Evolutionary conservation across 2,888 invertebrate species (phyloP).

Genomic region (Pristionchus entomophagus): DNA sequence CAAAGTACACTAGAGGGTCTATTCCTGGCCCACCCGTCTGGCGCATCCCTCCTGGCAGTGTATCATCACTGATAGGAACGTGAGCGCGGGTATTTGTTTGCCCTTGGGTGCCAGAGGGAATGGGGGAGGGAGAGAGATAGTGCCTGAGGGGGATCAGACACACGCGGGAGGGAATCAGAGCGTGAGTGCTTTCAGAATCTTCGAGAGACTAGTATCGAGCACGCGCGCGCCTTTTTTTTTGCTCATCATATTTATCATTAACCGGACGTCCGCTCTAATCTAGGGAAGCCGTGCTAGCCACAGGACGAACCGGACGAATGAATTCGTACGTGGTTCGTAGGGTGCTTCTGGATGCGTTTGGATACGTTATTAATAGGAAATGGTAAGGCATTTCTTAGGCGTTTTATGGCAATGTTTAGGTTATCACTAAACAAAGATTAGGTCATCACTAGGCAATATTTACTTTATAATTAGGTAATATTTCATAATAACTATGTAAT

Average conservation of each 20-base stretch:
- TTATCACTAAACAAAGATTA: no score
- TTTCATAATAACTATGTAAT: neutral
- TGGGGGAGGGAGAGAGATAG: neutral
- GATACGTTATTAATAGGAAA: neutral
- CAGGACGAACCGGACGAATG: neutral
- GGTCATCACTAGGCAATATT: no score
- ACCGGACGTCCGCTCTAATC: slow-evolving; percentile 2
- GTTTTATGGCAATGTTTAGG: neutral
- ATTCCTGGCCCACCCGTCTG: neutral
- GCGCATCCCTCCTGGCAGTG: neutral
- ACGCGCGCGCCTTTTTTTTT: neutral
- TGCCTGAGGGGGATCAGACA: neutral
- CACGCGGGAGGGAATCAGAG: neutral
- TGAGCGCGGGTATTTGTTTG: slow-evolving; percentile 19
- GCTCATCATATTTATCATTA: neutral
- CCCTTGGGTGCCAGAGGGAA: neutral
- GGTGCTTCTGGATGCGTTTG: neutral
- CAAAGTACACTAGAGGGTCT: neutral
- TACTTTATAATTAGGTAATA: no score
- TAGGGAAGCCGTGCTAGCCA: slow-evolving; percentile 9
- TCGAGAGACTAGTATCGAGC: neutral
- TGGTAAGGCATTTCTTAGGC: neutral
- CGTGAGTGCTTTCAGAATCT: slow-evolving; percentile 19
- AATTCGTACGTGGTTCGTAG: no score
- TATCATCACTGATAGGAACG: no score